phyloP scores from a whole-genome alignment of 1,140 invertebrate species.

The Glomeris maerens region DNA sequence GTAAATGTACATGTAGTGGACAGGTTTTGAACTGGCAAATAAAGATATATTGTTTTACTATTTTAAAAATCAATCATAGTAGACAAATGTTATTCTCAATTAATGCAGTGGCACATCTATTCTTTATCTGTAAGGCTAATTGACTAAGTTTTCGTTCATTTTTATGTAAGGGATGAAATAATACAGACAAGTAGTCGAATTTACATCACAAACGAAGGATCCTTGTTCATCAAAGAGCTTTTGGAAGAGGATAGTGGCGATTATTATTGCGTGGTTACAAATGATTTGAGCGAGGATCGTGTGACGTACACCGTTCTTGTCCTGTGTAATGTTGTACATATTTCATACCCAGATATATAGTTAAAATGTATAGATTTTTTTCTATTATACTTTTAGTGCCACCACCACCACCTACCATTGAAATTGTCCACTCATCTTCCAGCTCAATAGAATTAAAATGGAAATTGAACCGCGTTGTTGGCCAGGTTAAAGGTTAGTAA shows the following conservation, averaged over 20 bases:
- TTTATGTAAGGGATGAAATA: no score
- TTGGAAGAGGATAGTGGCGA: conserved; percentile 14
- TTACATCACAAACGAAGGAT: conserved; percentile 41
- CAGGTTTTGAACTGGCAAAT: no score
- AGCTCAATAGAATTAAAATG: conserved; percentile 19
- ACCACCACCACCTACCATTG: conserved; percentile 17
- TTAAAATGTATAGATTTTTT: neutral
- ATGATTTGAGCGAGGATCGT: conserved; percentile 19
- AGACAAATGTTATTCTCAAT: no score
- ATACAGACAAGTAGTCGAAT: conserved; percentile 51
- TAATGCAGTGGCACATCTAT: no score
- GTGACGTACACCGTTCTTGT: conserved; percentile 11
- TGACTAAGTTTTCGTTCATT: no score
- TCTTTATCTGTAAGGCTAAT: no score
- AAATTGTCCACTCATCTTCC: conserved; percentile 13
- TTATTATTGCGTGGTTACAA: conserved; percentile 48
- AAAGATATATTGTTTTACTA: no score
- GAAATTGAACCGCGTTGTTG: no score
- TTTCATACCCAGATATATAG: neutral
- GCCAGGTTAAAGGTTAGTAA: no score
- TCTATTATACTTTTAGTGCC: conserved; percentile 14
- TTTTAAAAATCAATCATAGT: no score
- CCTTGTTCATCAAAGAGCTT: conserved; percentile 2
- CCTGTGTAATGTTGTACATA: conserved; percentile 5
- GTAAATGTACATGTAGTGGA: neutral